Evolutionary conservation across 2,797 vertebrate genomes (phyloP), one percentile per base, ranked within the genome.

Genomic region (Spheniscus humboldti): DNA sequence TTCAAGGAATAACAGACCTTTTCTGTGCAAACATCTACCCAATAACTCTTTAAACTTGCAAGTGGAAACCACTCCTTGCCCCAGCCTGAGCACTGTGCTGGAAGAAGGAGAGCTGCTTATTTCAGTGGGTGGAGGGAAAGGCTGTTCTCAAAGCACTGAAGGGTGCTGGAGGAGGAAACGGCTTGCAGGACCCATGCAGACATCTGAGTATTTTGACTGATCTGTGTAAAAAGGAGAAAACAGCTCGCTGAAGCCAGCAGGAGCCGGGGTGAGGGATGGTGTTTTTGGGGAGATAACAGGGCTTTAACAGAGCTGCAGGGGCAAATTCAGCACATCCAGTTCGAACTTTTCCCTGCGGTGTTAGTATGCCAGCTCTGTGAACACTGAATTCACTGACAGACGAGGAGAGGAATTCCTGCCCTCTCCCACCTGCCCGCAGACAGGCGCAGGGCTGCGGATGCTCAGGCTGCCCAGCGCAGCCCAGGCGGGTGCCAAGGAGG

Each of bases 341-440:
- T 47, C 2, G 1, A 14, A 2, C 19, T 35, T 13, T 20, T 23
- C 66, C 52, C 35, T 2, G 47, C 2, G 17, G 22, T 11, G 33
- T 35, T 7, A 33, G 37, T 6, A 27, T 4, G 1, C 2, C 47
- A 24, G 52, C 45, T 20, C 27, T 18, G 45, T 1, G 41, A 66
- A 13, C 31, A 3, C 41, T 3, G 19, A 22, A 18, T 5, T 11
- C 45, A 18, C 37, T 8, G 33, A 4, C 13, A 23, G 75, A 7
- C 1, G 12, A 27, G 59, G 24, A n/a, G 13, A 43, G 20, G 73
- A 19, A 19, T 35, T 27, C 50, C 50, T 77, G 57, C 35, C 28
- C 28, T 25, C 52, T 18, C 52, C 18, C 0, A 3, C 11, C 18
- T 6, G 45, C 24, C n/a, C 3, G 0, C 33, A 43, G 57, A 7